phyloP scores from a whole-genome alignment of 2,888 invertebrate genomes.

The Oscheius sp. region DNA sequence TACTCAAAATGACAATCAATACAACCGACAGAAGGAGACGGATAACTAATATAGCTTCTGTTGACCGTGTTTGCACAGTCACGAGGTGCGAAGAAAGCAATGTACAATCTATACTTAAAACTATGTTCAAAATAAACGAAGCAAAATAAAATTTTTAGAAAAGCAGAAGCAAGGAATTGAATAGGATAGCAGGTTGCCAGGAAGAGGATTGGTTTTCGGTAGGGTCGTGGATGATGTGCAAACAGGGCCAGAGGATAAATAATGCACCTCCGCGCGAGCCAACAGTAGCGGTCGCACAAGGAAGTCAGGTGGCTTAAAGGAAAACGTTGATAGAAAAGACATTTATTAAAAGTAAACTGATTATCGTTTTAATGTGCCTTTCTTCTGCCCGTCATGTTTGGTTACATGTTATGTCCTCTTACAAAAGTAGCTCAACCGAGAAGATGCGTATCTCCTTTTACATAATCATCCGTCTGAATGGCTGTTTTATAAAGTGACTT shows the following conservation, averaged over 20 bases:
- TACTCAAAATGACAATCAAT: neutral
- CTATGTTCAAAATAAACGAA: neutral
- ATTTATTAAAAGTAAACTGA: no score
- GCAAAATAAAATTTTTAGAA: no score
- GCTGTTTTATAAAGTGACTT: no score
- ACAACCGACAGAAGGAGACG: neutral
- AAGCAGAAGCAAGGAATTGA: neutral
- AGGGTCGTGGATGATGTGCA: conserved; percentile 29
- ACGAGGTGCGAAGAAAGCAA: conserved; percentile 4
- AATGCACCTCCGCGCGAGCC: conserved; percentile 28
- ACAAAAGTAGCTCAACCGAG: no score
- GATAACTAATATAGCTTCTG: neutral
- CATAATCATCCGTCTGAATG: no score
- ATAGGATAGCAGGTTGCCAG: conserved; percentile 1
- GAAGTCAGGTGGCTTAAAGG: conserved; percentile 13
- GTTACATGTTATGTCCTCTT: no score
- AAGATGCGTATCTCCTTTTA: no score
- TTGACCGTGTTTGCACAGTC: conserved; percentile 14
- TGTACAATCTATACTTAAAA: neutral
- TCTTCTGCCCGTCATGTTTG: no score
- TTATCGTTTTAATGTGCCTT: no score
- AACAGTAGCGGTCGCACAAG: conserved; percentile 28
- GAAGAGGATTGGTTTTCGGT: conserved; percentile 27
- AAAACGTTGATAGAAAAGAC: neutral
- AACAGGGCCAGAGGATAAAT: conserved; percentile 27